Base-by-base conservation (phyloP, 2,797 vertebrate genomes). In the Scomberomorus guttatus region DNA sequence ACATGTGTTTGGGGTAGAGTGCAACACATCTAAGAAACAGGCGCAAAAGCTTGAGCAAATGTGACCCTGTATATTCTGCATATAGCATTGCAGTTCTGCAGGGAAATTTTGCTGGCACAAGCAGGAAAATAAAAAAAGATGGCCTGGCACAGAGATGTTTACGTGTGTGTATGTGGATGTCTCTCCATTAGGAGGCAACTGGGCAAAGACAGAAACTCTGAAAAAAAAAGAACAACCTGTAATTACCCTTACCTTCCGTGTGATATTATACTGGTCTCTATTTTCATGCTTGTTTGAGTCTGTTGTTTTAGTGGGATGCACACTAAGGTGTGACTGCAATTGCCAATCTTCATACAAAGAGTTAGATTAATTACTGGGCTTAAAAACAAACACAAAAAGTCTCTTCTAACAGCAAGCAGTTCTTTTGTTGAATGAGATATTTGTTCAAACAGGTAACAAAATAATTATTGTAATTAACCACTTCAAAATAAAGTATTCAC, bases 251-350 rank as follows among this genome's bases (percentile, higher is more conserved):
- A 48, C 37, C 24, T n/a, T 63, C 20, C 37, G n/a, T 46, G 48
- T 75, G 22, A 67, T 42, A 74, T 57, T 82, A 22, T 34, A 61
- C 15, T 60, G 15, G 54, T 44, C 32, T 58, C 37, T 56, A 20
- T 37, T 68, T 71, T 52, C 15, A 54, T 0, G 20, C 39, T 50
- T 60, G 12, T 70, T 63, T 70, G 37, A 24, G 22, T 62, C n/a
- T 72, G 42, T n/a, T 67, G 20, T 75, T 72, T 75, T 5, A 55
- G 29, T 56, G 4, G 24, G 13, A 74, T 55, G 22, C 29, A 44
- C 18, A 65, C 17, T 44, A 67, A 63, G 18, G 39, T 44, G 34
- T 27, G 14, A 44, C 27, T 39, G 58, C 54, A 80, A 44, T 25
- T 64, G 13, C 9, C 27, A 22, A n/a, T 51, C 17, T 11, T 48